phyloP scores from a whole-genome alignment of 1,140 invertebrate species.

The Drosophila obscura region DNA sequence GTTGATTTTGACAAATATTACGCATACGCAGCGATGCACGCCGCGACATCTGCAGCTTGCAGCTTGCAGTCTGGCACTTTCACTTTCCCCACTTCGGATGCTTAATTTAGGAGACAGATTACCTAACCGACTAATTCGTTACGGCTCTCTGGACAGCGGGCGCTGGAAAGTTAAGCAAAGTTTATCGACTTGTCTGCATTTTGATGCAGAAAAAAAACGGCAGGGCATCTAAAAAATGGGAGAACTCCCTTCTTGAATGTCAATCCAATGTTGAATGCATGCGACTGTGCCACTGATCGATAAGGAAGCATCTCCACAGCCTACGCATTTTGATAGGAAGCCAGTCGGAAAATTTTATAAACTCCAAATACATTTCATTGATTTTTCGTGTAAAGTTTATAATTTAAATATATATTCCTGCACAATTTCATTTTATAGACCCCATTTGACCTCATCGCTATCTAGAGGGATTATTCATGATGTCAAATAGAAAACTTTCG shows the following conservation, averaged over 20 bases:
- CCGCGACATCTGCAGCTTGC: slow-evolving; percentile 25
- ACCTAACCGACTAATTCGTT: slow-evolving; percentile 62
- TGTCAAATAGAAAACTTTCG: slow-evolving; percentile 1
- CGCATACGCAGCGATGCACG: slow-evolving; percentile 69
- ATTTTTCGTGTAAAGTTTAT: too few relatives aligned
- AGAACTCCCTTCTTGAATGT: too few relatives aligned
- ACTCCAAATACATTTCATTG: too few relatives aligned
- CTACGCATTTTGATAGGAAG: too few relatives aligned
- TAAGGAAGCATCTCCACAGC: too few relatives aligned
- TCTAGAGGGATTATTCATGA: neutral
- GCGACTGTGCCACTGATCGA: too few relatives aligned
- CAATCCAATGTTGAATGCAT: too few relatives aligned
- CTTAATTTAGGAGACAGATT: slow-evolving; percentile 68
- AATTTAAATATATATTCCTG: too few relatives aligned
- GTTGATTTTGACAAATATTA: slow-evolving; percentile 65
- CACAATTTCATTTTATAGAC: too few relatives aligned
- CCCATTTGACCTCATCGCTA: too few relatives aligned
- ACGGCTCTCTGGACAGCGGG: neutral
- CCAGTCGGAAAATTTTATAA: too few relatives aligned
- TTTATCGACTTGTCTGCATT: slow-evolving; percentile 20
- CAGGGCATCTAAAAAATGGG: neutral
- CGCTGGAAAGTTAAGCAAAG: slow-evolving; percentile 6
- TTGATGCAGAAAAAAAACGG: neutral
- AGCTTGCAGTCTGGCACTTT: slow-evolving; percentile 54
- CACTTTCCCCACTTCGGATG: slow-evolving; percentile 44